Base-by-base conservation (phyloP, 2,888 invertebrate genomes). In the Amblyjoppa proteus region DNA sequence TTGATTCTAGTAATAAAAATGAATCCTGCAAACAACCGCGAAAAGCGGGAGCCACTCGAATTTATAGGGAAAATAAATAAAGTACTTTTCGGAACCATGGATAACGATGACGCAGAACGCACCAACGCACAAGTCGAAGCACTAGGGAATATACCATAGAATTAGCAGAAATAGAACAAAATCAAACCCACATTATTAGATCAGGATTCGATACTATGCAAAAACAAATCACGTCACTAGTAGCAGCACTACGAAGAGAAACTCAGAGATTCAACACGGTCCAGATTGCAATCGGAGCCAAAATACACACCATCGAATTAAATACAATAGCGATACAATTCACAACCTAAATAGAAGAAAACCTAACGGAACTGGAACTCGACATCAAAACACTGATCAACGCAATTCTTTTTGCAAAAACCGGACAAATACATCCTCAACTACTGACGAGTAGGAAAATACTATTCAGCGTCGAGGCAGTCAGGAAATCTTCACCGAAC, bases 401-500 rank as follows among this genome's bases (percentile, higher is more conserved):
- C 20, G 20, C 20, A 20, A 20, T 20, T 20, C 20, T 20, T 20
- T 20, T 20, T 20, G 20, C 20, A 20, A 20, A 20, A 20, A 20
- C 20, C 20, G 20, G 20, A 20, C 20, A 20, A 20, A 20, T 20
- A 20, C 20, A 20, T 20, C 20, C 20, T 20, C 20, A 20, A 20
- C 20, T 20, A 20, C 20, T 20, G 20, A 20, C 20, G 20, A 20
- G 20, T 20, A 20, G 20, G 20, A 20, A 20, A 20, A 20, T 20
- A 20, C 20, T 20, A 20, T 20, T 20, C 20, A 20, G 20, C 20
- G 20, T 20, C 20, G 20, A 20, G 20, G 20, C 20, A 20, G 20
- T 20, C 20, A 20, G 3, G 4, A 73, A 58, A 73, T 20, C 45
- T 0, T 20, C 58, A 25, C 56, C 77, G 11, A 82, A 82, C 9